A percentile compares a stretch with the other conserved stretches of the same genome.
Evolutionary conservation across 2,888 invertebrate species (phyloP).

Genomic region (Lutraria lutraria): DNA sequence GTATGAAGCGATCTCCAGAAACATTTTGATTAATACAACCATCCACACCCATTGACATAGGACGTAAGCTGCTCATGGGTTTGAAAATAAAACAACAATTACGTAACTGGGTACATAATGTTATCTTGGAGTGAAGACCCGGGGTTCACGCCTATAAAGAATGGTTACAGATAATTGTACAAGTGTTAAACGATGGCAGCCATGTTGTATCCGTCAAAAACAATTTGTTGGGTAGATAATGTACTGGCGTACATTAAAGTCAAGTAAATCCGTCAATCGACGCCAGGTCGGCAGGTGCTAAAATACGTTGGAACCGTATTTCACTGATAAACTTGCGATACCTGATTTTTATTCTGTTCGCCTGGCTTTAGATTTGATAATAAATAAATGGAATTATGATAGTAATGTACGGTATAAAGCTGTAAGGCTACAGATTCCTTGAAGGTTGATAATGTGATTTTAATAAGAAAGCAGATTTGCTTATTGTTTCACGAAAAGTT

Average conservation of each 20-base stretch:
- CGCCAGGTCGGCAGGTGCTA: not conserved
- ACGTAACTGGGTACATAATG: conserved; percentile 2
- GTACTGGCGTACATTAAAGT: not conserved
- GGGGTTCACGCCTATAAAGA: not conserved
- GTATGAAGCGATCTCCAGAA: not conserved
- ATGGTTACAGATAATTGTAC: not conserved
- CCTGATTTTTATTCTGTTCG: not conserved
- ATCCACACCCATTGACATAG: not conserved
- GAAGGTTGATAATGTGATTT: too few species aligned
- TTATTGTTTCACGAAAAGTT: too few species aligned
- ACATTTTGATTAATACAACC: not conserved
- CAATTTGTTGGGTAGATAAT: conserved; percentile 15
- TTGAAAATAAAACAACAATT: conserved; percentile 9
- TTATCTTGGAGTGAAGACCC: not conserved
- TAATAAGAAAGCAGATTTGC: too few species aligned
- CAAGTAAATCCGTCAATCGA: conserved; percentile 7
- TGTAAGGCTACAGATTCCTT: too few species aligned
- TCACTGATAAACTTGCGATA: not conserved
- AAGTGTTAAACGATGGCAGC: not conserved
- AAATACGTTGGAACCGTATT: not conserved
- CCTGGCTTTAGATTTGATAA: not conserved
- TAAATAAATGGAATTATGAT: not conserved
- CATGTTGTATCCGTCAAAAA: conserved; percentile 8
- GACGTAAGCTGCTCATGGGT: not conserved
- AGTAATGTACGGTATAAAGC: not conserved